Base-by-base conservation (phyloP, 1,140 invertebrate species). In the Hypothenemus hampei region DNA sequence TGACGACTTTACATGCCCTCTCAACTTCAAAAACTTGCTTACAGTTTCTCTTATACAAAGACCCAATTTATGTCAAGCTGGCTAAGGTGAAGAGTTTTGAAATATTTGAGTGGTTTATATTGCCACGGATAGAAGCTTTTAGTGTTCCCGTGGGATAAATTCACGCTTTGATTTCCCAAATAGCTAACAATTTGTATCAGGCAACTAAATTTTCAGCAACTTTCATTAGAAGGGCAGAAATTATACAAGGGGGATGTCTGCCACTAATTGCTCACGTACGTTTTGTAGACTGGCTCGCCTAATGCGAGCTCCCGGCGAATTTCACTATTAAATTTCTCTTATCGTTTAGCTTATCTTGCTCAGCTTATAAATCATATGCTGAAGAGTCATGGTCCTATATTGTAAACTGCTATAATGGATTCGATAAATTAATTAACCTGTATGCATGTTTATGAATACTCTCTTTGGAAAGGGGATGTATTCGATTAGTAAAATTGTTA, bases 281-380 rank as follows among this genome's bases (percentile, higher is more conserved):
- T 57, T 57, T 48, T 49, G 54, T 41, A 49, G 54, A 23, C 18
- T 11, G 37, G 43, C 37, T 46, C 10, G 33, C 37, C 19, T 36
- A 48, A 49, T 41, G 54, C 54, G 47, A 36, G 26, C 46, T 49
- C 54, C 43, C 40, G 49, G 45, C 36, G 49, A 57, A 57, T 57
- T 57, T 57, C 24, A 57, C 54, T 57, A 57, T 57, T 57, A 57
- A 57, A 57, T 57, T 57, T 57, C 54, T 57, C 54, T 57, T 57
- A 57, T 57, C 54, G 54, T 33, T 33, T 37, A 11, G 45, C 43
- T 57, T 57, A 57, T 57, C 54, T 57, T 37, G 22, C n/a, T 15
- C 54, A 41, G 54, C 54, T 49, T 57, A 50, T 57, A 57, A 57
- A 57, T 57, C 54, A 57, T 57, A 57, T 31, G 26, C 29, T 46